Evolutionary conservation across 2,113 vertebrate genomes (phyloP).

Genomic region (Pachypanchax playfairii): DNA sequence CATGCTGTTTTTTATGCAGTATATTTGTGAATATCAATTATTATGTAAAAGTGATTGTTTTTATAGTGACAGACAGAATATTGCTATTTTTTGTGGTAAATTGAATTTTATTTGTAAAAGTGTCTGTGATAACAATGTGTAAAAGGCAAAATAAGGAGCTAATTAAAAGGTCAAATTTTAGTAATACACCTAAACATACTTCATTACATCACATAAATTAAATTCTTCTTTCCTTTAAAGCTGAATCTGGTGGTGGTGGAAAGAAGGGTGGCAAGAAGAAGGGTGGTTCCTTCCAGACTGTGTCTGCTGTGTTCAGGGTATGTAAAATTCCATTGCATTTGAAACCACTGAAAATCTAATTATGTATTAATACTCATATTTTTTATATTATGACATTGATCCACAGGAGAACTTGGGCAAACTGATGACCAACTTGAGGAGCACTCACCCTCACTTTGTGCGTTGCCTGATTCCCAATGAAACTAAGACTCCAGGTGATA

Average conservation of each 20-base stretch:
- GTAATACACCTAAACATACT: too few species aligned
- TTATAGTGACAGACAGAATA: too few species aligned
- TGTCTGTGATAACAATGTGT: too few species aligned
- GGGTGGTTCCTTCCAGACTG: conserved; percentile 68
- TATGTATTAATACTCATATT: background rate
- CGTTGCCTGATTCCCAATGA: conserved; percentile 44
- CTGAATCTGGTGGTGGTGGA: conserved; percentile 63
- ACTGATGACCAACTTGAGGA: conserved; percentile 44
- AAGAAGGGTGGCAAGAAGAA: conserved; percentile 66
- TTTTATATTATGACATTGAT: background rate
- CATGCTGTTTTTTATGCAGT: too few species aligned
- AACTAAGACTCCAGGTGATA: conserved; percentile 21
- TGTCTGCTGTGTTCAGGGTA: conserved; percentile 65
- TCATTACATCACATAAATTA: too few species aligned
- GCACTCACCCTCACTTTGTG: conserved; percentile 47
- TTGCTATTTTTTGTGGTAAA: too few species aligned
- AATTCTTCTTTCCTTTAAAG: background rate
- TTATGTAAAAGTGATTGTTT: too few species aligned
- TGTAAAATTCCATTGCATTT: background rate
- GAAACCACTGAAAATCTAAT: background rate
- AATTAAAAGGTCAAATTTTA: too few species aligned
- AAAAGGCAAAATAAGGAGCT: too few species aligned
- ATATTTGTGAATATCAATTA: too few species aligned
- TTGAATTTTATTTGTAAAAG: too few species aligned
- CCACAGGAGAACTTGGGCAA: conserved; percentile 34